Base-by-base conservation (phyloP, 2,888 invertebrate species). In the Pandemis heparana region DNA sequence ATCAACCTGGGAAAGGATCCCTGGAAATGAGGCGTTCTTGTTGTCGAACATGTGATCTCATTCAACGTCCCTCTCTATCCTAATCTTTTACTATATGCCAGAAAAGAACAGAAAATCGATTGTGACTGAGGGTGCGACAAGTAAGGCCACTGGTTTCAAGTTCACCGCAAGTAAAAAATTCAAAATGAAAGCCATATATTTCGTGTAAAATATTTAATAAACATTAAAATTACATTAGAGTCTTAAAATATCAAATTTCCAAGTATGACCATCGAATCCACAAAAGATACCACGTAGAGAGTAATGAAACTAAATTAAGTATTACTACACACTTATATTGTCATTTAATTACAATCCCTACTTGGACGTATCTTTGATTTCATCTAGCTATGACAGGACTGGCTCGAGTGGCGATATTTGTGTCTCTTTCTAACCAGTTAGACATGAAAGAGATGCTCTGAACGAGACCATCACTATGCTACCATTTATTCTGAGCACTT, bases 361-460 rank as follows among this genome's bases (percentile, higher is more conserved):
- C 76, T 73, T 88, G 91, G 91, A 91, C 91, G 89, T 53, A 53
- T 90, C 81, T 92, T 92, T 92, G 92, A 92, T 92, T 89, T 91
- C 80, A 88, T 92, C 92, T 92, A 92, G 91, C 91, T 88, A 83
- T 80, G 80, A 81, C 75, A 81, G 80, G 80, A 70, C 56, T 23
- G 23, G 23, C 23, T 12, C 56, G 56, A 56, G 56, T 10, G 23
- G 56, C 56, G 56, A 56, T 56, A 12, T 56, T 18, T 7, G 53
- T 9, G 56, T 56, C 56, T 56, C 56, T 23, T 56, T 56, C 23
- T 56, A 23, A 56, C 56, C 23, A 56, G 23, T 23, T 9, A 12
- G 0, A 56, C 10, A 12, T 23, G 56, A 56, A 23, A 56, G 56
- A 23, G 23, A 23, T 12, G 23, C 23, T 12, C 12, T 56, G 23